These are phyloP conservation scores for Stictonetta naevosa DNA, from an alignment of 2,113 vertebrate species.

Conservation along the genomic window DNA sequence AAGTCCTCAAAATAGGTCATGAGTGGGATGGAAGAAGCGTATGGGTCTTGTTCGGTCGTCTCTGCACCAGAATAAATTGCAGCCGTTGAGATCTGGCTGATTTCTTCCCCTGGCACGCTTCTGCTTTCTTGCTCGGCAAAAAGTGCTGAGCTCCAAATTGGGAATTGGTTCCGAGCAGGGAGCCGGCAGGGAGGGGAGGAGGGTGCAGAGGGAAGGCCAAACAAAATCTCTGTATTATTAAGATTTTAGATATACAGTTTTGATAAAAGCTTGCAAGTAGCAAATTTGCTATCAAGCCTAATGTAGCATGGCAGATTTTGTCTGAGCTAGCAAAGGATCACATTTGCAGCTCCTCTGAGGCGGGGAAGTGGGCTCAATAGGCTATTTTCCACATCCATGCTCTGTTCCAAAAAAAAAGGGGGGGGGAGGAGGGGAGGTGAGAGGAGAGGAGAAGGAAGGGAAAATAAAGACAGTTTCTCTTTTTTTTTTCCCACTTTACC, in stretches of 20 bases:
- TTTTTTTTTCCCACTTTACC: slow-evolving; percentile 8
- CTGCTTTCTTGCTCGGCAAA: neutral
- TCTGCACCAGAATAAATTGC: neutral
- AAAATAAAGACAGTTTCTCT: slow-evolving; percentile 8
- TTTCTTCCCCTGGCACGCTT: neutral
- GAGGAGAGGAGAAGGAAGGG: neutral
- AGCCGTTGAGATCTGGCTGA: neutral
- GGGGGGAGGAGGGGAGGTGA: neutral
- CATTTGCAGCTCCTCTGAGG: slow-evolving; percentile 78
- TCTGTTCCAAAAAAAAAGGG: slow-evolving; percentile 39
- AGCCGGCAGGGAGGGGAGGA: slow-evolving; percentile 16
- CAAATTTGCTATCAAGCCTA: slow-evolving; percentile 79
- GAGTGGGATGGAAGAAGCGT: neutral
- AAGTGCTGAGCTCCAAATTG: slow-evolving; percentile 73
- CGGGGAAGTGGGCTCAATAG: slow-evolving; percentile 75
- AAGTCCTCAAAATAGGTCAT: slow-evolving; percentile 40
- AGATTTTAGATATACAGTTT: slow-evolving; percentile 81
- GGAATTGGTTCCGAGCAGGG: slow-evolving; percentile 71
- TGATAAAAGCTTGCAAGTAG: slow-evolving; percentile 82
- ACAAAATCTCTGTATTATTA: slow-evolving; percentile 65
- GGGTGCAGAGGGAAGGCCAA: slow-evolving; percentile 15
- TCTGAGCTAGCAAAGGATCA: slow-evolving; percentile 80
- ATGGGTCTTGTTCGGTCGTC: accelerated
- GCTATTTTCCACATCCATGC: slow-evolving; percentile 75
- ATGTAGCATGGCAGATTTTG: slow-evolving; percentile 83